These are phyloP conservation scores for Cheumatopsyche charites DNA, from an alignment of 1,140 invertebrate genomes.

Conservation along the genomic window DNA sequence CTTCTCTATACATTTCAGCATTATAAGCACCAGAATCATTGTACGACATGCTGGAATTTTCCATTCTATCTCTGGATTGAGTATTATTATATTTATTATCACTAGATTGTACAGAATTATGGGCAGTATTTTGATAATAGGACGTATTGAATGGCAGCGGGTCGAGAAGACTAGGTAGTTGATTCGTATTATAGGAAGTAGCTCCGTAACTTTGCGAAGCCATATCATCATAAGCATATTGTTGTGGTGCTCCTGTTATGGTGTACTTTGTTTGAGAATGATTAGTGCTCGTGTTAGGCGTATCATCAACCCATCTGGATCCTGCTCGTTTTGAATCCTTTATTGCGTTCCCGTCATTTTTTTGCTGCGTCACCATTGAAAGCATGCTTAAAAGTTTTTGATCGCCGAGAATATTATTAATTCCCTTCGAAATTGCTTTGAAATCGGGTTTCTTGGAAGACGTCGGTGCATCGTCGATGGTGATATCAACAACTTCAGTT, in stretches of 20 bases:
- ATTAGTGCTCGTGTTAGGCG: neutral
- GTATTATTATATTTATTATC: neutral
- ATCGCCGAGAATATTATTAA: slow-evolving; percentile 66
- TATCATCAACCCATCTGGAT: slow-evolving; percentile 25
- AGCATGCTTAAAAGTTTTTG: slow-evolving; percentile 65
- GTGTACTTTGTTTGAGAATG: slow-evolving; percentile 11
- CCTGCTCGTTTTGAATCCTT: neutral
- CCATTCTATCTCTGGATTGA: neutral
- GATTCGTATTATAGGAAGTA: slow-evolving; percentile 5
- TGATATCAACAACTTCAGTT: slow-evolving; percentile 55
- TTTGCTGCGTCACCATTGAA: slow-evolving; percentile 56
- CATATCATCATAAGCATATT: neutral
- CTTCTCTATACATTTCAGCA: neutral
- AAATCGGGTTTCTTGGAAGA: slow-evolving; percentile 57
- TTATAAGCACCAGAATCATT: neutral
- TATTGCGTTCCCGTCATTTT: neutral
- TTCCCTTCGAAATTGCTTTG: slow-evolving; percentile 64
- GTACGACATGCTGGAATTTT: neutral
- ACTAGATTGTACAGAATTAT: neutral
- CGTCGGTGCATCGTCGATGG: slow-evolving; percentile 49
- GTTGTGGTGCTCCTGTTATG: neutral
- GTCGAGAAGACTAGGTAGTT: slow-evolving; percentile 18
- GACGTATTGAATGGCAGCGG: neutral
- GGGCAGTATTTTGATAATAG: slow-evolving; percentile 1
- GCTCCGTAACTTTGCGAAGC: slow-evolving; percentile 2